These are phyloP conservation scores for Lagothrix lagotricha DNA, from an alignment of 2,797 vertebrate species.

Conservation along the genomic window DNA sequence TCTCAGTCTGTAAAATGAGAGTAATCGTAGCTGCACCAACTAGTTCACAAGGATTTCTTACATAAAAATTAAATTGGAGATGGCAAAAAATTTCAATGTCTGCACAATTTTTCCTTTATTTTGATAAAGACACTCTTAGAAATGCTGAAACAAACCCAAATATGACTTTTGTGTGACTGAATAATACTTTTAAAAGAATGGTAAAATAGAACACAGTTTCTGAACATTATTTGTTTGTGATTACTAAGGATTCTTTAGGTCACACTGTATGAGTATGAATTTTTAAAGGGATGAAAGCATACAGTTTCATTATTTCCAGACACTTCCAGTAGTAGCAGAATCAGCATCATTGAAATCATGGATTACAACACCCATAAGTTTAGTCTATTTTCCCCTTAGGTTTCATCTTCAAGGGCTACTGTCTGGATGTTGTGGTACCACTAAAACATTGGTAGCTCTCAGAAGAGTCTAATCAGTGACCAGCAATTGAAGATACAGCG, in stretches of 20 bases:
- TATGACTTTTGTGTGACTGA: neutral
- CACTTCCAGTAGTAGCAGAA: neutral
- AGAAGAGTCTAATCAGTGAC: conserved; percentile 22
- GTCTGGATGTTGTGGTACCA: neutral
- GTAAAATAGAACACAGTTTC: neutral
- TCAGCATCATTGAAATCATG: neutral
- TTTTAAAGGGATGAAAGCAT: conserved; percentile 1
- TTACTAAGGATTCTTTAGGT: neutral
- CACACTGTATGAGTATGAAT: neutral
- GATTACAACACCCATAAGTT: neutral
- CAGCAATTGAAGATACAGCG: neutral
- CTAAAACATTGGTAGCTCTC: neutral
- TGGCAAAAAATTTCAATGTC: neutral
- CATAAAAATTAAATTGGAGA: neutral
- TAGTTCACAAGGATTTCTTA: neutral
- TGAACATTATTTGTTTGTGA: neutral
- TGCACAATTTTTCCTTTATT: neutral
- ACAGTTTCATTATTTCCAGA: neutral
- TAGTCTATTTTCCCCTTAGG: neutral
- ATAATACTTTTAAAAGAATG: neutral
- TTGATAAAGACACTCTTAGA: neutral
- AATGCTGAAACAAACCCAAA: conserved; percentile 22
- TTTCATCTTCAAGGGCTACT: neutral
- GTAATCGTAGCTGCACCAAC: neutral
- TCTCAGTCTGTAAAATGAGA: neutral